Percentiles rank a stretch among this genome's conserved stretches.
Conservation (phyloP, 2,113 vertebrate genomes). For the Globicephala melas region DNA sequence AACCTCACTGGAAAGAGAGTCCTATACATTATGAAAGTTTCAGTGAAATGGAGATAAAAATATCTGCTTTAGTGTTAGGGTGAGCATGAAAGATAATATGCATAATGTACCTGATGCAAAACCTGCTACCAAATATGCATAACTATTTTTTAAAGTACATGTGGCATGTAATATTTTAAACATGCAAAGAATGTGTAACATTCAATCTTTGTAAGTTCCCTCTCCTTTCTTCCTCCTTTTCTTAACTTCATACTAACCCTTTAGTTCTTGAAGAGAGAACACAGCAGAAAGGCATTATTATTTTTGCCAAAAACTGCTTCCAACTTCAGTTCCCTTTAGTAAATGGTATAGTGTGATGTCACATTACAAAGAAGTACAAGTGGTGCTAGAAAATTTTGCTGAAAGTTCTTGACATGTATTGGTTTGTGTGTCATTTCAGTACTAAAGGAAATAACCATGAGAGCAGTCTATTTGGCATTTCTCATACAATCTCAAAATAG, state of each 20-base stretch:
- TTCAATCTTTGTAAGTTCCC: neutral
- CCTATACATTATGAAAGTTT: neutral
- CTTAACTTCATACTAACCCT: neutral
- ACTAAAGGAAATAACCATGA: neutral
- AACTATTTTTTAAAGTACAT: neutral
- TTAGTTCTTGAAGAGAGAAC: neutral
- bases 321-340: neutral
- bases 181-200: neutral
- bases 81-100: neutral
- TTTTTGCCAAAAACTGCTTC: slow-evolving; percentile 12
- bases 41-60: neutral
- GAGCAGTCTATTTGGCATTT: neutral
- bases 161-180: neutral
- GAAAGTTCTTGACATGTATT: slow-evolving; percentile 24
- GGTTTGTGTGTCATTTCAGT: neutral
- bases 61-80: neutral
- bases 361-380: slow-evolving; percentile 36
- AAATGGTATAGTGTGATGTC: neutral
- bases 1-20: neutral
- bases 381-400: neutral
- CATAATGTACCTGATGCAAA: neutral
- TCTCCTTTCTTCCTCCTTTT: neutral
- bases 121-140: neutral
- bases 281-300: neutral
- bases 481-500: neutral